Percentiles rank a stretch among this genome's conserved stretches.
These are phyloP conservation scores for Paedocypris sp. DNA, from an alignment of 2,113 vertebrate genomes.

Conservation along the genomic window DNA sequence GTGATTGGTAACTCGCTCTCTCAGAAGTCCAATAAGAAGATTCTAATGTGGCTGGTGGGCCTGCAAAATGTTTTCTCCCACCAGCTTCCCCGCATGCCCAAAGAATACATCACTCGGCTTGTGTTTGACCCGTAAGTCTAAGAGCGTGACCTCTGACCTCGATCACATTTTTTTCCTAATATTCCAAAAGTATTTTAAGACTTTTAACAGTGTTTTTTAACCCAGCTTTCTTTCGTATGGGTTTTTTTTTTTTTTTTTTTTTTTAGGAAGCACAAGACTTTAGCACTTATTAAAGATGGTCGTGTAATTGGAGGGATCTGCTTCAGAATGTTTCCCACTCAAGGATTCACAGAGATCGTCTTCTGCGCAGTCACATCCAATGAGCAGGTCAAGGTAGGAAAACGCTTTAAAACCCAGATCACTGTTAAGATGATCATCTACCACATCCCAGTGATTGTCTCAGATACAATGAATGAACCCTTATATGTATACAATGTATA, in stretches of 20 bases:
- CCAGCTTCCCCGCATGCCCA: slow-evolving; percentile 96
- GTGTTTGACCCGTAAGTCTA: slow-evolving; percentile 95
- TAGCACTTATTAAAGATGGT: slow-evolving; percentile 94
- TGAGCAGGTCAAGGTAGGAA: slow-evolving; percentile 90
- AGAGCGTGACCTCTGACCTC: not conserved
- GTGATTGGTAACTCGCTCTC: slow-evolving; percentile 95
- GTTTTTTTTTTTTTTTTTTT: too few relatives aligned
- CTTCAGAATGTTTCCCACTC: slow-evolving; percentile 97
- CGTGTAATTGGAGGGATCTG: slow-evolving; percentile 96
- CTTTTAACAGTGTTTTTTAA: not conserved
- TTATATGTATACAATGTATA: too few relatives aligned
- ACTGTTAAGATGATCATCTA: too few relatives aligned
- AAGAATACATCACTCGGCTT: slow-evolving; percentile 95
- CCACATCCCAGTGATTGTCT: too few relatives aligned
- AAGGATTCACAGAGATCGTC: slow-evolving; percentile 97
- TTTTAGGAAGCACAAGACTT: slow-evolving; percentile 93
- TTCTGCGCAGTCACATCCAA: slow-evolving; percentile 97
- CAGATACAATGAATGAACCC: too few relatives aligned
- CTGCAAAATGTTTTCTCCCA: slow-evolving; percentile 97
- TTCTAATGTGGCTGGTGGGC: slow-evolving; percentile 95
- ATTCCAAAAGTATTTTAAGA: too few relatives aligned
- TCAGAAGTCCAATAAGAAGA: slow-evolving; percentile 94
- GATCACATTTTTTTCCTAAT: not conserved
- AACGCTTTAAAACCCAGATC: too few relatives aligned
- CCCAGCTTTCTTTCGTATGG: not conserved